Conservation (phyloP, 1,140 invertebrate genomes). For the Drosophila mojavensis region DNA sequence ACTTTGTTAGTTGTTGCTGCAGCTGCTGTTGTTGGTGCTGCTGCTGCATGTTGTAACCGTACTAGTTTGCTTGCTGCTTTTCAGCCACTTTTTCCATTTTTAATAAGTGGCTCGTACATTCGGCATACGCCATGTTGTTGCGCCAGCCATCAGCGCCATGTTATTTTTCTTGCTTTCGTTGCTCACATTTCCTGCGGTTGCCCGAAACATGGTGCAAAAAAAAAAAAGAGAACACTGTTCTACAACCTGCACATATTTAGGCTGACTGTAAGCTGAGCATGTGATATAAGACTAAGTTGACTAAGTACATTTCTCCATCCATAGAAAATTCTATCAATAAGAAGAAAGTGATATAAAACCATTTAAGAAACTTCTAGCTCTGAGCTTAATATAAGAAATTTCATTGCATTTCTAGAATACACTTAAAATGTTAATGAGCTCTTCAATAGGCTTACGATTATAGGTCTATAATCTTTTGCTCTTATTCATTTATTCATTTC, state of each 20-base stretch:
- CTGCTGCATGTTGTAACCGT: slow-evolving; percentile 39
- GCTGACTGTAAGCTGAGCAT: neutral
- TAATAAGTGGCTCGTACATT: slow-evolving; percentile 59
- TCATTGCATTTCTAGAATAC: no score
- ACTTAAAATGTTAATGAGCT: no score
- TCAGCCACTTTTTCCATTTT: slow-evolving; percentile 41
- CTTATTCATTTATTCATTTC: neutral
- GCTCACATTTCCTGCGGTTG: slow-evolving; percentile 39
- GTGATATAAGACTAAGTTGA: no score
- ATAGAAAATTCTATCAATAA: no score
- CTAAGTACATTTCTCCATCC: no score
- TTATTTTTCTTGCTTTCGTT: slow-evolving; percentile 36
- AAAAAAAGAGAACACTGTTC: neutral
- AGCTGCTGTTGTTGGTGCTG: slow-evolving; percentile 30
- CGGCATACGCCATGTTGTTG: slow-evolving; percentile 48
- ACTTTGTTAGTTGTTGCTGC: slow-evolving; percentile 37
- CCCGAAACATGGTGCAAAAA: slow-evolving; percentile 22
- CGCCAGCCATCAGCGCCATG: slow-evolving; percentile 30
- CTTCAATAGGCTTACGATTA: no score
- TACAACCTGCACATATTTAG: no score
- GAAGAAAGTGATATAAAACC: neutral
- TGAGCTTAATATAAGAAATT: no score
- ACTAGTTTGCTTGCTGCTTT: slow-evolving; percentile 42
- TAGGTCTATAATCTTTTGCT: no score
- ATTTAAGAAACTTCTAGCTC: no score